phyloP scores from a whole-genome alignment of 2,888 invertebrate genomes.

The Eupithecia insigniata region DNA sequence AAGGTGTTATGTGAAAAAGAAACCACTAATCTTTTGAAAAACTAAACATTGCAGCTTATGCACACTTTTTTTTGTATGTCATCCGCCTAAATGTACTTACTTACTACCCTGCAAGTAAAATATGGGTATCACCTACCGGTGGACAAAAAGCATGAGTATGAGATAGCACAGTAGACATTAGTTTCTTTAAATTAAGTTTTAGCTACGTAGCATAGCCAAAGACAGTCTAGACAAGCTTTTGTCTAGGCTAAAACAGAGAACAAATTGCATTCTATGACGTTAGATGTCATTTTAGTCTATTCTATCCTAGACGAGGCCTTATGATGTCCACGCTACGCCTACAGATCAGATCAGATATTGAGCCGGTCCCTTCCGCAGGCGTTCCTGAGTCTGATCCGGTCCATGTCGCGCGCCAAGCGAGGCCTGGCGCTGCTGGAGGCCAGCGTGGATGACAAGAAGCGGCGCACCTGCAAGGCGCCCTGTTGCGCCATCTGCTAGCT shows the following conservation, averaged over 20 bases:
- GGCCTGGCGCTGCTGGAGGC: constrained; percentile 40
- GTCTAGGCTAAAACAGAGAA: neutral
- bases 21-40: too few relatives aligned
- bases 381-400: constrained; percentile 72
- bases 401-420: constrained; percentile 69
- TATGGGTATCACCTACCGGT: neutral
- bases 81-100: neutral
- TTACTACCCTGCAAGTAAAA: neutral
- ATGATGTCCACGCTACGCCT: neutral
- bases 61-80: too few relatives aligned
- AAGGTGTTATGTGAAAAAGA: too few relatives aligned
- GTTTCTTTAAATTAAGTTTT: neutral
- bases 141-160: neutral
- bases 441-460: constrained; percentile 44
- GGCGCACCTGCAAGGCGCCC: constrained; percentile 46
- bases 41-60: too few relatives aligned
- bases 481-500: constrained; percentile 66
- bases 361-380: constrained; percentile 56
- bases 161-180: neutral
- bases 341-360: neutral
- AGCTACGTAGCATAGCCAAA: neutral
- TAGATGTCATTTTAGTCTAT: neutral
- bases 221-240: too few relatives aligned
- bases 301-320: neutral
- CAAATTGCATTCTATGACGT: neutral